phyloP scores from a whole-genome alignment of 2,888 invertebrate genomes.

The Clitarchus hookeri region DNA sequence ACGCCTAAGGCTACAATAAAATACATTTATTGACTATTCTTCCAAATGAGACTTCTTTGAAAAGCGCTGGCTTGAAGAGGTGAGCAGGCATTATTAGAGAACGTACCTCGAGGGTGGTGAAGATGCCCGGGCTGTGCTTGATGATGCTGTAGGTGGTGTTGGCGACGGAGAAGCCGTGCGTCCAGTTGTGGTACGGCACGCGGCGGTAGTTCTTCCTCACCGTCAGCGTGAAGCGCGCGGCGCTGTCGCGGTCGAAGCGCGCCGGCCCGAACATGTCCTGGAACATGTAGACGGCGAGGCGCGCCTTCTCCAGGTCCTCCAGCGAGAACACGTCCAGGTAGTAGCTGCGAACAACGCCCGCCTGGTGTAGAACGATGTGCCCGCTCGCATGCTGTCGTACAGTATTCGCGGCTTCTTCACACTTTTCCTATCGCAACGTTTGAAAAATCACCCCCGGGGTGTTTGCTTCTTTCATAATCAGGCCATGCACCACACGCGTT shows the following conservation, averaged over 20 bases:
- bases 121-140: constrained; percentile 61
- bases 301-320: constrained; percentile 72
- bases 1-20: no score
- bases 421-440: no score
- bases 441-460: no score
- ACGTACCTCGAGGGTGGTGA: constrained; percentile 65
- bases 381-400: no score
- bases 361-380: no score
- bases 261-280: constrained; percentile 68
- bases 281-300: constrained; percentile 76
- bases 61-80: no score
- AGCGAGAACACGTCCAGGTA: constrained; percentile 75
- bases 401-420: no score
- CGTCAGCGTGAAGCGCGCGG: constrained; percentile 76
- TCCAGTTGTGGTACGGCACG: constrained; percentile 88
- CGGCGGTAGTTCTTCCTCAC: constrained; percentile 83
- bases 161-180: constrained; percentile 85
- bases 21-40: no score
- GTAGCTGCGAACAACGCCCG: constrained; percentile 56
- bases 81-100: no score
- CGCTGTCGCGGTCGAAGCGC: constrained; percentile 68
- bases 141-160: constrained; percentile 80
- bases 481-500: no score
- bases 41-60: no score
- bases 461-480: no score